Percentiles rank a stretch among this genome's conserved stretches.
phyloP scores from a whole-genome alignment of 1,140 invertebrate species.

The Bombus difficillimus region DNA sequence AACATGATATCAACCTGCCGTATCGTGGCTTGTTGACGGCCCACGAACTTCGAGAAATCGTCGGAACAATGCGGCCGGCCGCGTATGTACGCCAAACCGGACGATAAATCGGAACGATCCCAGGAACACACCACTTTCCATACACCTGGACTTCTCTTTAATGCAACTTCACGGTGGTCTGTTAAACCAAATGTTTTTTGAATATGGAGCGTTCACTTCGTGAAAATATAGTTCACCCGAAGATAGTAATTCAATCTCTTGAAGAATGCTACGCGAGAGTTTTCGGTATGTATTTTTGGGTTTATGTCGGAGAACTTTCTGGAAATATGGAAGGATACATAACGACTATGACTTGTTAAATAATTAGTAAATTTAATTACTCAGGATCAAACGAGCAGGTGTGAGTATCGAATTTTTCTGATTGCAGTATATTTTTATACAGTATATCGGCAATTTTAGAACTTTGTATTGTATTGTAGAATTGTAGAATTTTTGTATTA shows the following conservation, averaged over 20 bases:
- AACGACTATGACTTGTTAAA: too few species aligned
- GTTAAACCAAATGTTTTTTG: background rate
- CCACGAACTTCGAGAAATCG: constrained; percentile 19
- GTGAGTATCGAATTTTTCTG: too few species aligned
- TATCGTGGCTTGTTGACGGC: constrained; percentile 44
- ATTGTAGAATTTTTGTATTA: too few species aligned
- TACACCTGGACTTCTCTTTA: constrained; percentile 1
- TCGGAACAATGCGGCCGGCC: constrained; percentile 27
- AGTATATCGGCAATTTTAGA: background rate
- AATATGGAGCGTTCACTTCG: background rate
- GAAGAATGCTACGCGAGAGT: background rate
- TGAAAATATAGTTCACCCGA: background rate
- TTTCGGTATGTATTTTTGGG: too few species aligned
- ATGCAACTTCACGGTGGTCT: background rate
- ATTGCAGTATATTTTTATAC: too few species aligned
- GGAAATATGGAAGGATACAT: too few species aligned
- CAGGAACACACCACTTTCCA: background rate
- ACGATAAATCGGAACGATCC: constrained; percentile 31
- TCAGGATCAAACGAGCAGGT: too few species aligned
- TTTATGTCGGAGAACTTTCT: too few species aligned
- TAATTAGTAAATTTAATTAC: too few species aligned
- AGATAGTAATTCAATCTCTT: background rate
- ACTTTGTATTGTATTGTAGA: too few species aligned
- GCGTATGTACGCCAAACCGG: background rate
- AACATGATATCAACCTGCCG: constrained; percentile 59